These are phyloP conservation scores for Rhadinocentrus ornatus DNA, from an alignment of 2,797 vertebrate species.

Conservation along the genomic window DNA sequence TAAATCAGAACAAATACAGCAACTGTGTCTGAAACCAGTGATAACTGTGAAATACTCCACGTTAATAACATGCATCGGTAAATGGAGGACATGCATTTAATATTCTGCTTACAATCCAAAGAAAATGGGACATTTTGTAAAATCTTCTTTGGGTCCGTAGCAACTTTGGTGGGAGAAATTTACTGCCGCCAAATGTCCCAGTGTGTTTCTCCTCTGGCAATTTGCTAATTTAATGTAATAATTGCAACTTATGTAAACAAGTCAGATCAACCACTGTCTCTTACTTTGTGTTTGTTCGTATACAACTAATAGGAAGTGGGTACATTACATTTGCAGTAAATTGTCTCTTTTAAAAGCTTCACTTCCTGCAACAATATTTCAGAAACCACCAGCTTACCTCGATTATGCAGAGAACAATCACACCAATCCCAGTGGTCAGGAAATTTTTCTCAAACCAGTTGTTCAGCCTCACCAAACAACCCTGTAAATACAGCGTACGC, in stretches of 20 bases:
- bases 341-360: too few relatives aligned
- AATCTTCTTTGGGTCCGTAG: background rate
- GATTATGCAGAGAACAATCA: slow-evolving; percentile 80
- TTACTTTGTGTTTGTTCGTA: too few relatives aligned
- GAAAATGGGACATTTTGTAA: background rate
- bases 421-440: slow-evolving; percentile 70
- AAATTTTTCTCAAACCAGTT: slow-evolving; percentile 65
- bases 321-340: too few relatives aligned
- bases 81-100: too few relatives aligned
- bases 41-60: background rate
- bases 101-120: too few relatives aligned
- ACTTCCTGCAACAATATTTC: background rate
- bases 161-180: background rate
- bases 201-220: background rate
- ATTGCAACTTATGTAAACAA: too few relatives aligned
- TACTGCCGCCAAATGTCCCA: background rate
- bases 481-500: slow-evolving; percentile 60
- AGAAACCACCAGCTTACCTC: slow-evolving; percentile 72
- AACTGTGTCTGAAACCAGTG: background rate
- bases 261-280: too few relatives aligned
- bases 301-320: too few relatives aligned
- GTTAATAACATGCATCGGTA: too few relatives aligned
- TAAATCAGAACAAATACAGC: background rate
- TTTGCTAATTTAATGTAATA: background rate
- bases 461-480: slow-evolving; percentile 54